These are phyloP conservation scores for Serilophus lunatus DNA, from an alignment of 2,113 vertebrate species.

Conservation along the genomic window DNA sequence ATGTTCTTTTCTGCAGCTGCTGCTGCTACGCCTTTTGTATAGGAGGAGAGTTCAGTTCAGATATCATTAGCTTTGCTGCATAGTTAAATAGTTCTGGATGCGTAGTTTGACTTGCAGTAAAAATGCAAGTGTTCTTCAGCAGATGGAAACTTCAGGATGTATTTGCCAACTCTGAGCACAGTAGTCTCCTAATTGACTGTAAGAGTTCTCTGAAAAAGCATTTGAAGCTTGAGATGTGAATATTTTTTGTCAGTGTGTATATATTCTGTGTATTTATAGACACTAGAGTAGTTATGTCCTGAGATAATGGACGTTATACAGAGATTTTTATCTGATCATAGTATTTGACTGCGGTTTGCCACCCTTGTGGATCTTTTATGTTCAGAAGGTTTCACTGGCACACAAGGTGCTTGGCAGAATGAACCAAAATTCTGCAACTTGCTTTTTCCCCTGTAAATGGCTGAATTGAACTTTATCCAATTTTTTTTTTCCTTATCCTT, in stretches of 20 bases:
- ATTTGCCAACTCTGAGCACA: not conserved
- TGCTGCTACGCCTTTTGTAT: conserved; percentile 74
- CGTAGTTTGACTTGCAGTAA: not conserved
- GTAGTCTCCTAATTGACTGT: not conserved
- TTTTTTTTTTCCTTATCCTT: not conserved
- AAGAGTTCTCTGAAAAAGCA: not conserved
- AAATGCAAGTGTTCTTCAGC: not conserved
- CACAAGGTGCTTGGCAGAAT: conserved; percentile 2
- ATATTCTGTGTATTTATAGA: not conserved
- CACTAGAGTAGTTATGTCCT: not conserved
- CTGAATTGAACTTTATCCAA: not conserved
- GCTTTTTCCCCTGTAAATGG: not conserved
- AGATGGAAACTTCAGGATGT: not conserved
- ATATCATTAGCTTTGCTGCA: conserved; percentile 31
- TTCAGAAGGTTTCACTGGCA: not conserved
- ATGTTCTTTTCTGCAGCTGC: conserved; percentile 87
- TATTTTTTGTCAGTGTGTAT: not conserved
- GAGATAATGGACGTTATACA: not conserved
- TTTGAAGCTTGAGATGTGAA: not conserved
- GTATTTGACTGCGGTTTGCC: not conserved
- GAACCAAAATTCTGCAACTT: not conserved
- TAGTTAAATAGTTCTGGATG: not conserved
- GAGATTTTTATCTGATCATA: not conserved
- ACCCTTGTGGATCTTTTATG: not conserved
- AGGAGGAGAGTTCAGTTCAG: conserved; percentile 25